phyloP scores from a whole-genome alignment of 2,797 vertebrate species.

The Tarsius wallacei region DNA sequence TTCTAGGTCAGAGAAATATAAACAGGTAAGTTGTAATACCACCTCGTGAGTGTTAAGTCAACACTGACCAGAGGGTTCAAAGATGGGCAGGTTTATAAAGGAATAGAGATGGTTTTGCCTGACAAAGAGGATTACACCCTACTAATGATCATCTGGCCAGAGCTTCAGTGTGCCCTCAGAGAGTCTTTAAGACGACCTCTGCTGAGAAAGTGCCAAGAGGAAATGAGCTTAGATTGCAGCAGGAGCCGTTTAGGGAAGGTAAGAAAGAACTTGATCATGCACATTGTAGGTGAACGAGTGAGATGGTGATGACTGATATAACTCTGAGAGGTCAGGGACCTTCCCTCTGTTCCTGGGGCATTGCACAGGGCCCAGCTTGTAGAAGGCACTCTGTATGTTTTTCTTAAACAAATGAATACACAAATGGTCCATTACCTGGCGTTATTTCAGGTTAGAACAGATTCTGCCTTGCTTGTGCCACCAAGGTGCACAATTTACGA shows the following conservation, averaged over 20 bases:
- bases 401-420: slow-evolving; percentile 55
- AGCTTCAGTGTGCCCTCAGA: slow-evolving; percentile 15
- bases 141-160: background rate
- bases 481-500: background rate
- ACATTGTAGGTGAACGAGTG: background rate
- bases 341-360: background rate
- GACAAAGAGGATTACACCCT: slow-evolving; percentile 67
- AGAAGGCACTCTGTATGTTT: background rate
- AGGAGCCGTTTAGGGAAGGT: background rate
- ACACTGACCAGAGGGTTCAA: background rate
- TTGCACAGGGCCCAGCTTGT: background rate
- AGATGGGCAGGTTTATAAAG: slow-evolving; percentile 54
- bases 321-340: background rate
- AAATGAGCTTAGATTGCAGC: slow-evolving; percentile 50
- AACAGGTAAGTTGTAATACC: background rate
- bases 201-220: slow-evolving; percentile 55
- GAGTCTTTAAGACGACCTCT: slow-evolving; percentile 66
- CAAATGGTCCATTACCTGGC: background rate
- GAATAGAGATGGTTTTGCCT: slow-evolving; percentile 37
- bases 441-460: slow-evolving; percentile 55
- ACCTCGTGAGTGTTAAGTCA: background rate
- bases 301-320: background rate
- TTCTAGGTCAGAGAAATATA: background rate
- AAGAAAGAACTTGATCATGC: background rate
- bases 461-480: background rate